These are phyloP conservation scores for Scaptomyza caliginosa DNA, from an alignment of 2,888 invertebrate genomes.

Conservation along the genomic window DNA sequence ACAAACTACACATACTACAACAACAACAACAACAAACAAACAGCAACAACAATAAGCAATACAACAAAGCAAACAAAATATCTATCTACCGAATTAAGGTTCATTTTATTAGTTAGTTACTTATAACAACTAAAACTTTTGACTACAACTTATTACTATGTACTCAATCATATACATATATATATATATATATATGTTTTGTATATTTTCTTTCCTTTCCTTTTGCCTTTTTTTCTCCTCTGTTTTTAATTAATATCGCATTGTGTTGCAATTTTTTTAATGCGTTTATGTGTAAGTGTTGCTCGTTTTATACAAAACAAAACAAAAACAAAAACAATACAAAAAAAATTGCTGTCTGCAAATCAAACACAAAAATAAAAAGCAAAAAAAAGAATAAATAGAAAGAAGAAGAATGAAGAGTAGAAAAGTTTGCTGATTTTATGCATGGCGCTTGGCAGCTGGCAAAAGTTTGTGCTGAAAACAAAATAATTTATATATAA, in stretches of 20 bases:
- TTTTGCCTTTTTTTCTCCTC: slow-evolving; percentile 5
- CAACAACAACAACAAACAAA: slow-evolving; percentile 27
- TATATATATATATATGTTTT: slow-evolving; percentile 34
- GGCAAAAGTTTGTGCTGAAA: slow-evolving; percentile 55
- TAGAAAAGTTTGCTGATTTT: slow-evolving; percentile 20
- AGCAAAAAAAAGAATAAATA: slow-evolving; percentile 6
- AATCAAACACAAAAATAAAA: slow-evolving; percentile 6
- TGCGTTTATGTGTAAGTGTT: slow-evolving; percentile 48
- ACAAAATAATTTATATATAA: slow-evolving; percentile 22
- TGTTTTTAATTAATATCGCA: slow-evolving; percentile 1
- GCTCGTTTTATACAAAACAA: slow-evolving; percentile 45
- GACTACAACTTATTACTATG: slow-evolving; percentile 1
- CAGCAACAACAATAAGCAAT: slow-evolving; percentile 59
- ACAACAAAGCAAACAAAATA: slow-evolving; percentile 51
- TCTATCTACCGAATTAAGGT: slow-evolving; percentile 63
- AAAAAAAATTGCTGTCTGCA: background rate
- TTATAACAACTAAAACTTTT: slow-evolving; percentile 30
- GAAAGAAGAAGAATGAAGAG: slow-evolving; percentile 8
- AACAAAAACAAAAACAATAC: slow-evolving; percentile 1
- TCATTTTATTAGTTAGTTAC: slow-evolving; percentile 48
- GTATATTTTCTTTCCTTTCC: slow-evolving; percentile 19
- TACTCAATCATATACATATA: background rate
- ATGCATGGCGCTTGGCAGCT: slow-evolving; percentile 45
- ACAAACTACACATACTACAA: too few relatives aligned
- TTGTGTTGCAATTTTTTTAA: slow-evolving; percentile 44